Evolutionary conservation across 2,113 vertebrate genomes (phyloP).

Genomic region (Rhabdornis inornatus): DNA sequence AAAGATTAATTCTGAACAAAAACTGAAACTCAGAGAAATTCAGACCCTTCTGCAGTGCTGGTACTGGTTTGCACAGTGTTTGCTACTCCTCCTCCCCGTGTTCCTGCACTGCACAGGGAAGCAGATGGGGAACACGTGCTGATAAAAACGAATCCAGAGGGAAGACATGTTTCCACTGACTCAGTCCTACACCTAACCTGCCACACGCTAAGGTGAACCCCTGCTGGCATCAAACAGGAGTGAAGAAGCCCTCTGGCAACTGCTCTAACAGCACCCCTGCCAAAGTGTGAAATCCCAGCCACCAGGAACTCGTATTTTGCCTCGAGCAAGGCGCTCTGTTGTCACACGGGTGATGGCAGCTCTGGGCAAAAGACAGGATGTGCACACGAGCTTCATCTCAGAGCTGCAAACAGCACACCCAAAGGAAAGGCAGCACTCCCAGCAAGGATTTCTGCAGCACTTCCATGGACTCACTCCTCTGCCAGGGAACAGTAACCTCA

Average conservation of each 20-base stretch:
- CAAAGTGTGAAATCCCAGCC: not conserved
- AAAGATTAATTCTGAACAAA: not conserved
- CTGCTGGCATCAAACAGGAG: not conserved
- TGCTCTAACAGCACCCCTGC: not conserved
- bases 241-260: not conserved
- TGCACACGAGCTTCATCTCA: not conserved
- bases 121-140: accelerated
- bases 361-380: not conserved
- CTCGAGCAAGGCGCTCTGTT: not conserved
- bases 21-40: not conserved
- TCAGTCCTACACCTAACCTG: not conserved
- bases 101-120: not conserved
- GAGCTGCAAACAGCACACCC: not conserved
- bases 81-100: not conserved
- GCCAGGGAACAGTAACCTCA: not conserved
- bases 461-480: accelerated
- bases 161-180: not conserved
- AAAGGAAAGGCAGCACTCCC: not conserved
- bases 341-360: not conserved
- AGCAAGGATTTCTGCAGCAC: not conserved
- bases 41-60: not conserved
- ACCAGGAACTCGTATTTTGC: not conserved
- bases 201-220: not conserved
- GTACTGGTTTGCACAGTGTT: not conserved
- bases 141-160: not conserved